Evolutionary conservation across 2,113 vertebrate genomes (phyloP).

Genomic region (Oreochromis niloticus): DNA sequence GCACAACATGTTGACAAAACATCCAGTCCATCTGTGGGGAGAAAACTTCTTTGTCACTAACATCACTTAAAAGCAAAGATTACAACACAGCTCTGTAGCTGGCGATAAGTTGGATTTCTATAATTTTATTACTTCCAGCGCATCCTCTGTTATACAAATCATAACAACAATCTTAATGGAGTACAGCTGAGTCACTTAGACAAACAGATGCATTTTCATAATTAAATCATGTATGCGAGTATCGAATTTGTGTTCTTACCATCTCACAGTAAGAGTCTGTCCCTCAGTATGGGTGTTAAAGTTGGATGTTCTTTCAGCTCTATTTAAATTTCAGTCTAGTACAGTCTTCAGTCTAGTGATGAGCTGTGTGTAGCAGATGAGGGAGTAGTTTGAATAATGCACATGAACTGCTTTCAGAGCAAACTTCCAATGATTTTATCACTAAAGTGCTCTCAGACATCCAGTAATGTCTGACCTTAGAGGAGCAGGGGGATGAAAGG

Average conservation of each 20-base stretch:
- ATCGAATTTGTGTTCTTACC: background rate
- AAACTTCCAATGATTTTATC: conserved; percentile 33
- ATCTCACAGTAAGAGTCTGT: background rate
- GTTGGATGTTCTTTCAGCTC: background rate
- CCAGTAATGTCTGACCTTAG: conserved; percentile 15
- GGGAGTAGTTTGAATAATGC: conserved; percentile 22
- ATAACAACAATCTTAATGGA: background rate
- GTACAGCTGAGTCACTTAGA: background rate
- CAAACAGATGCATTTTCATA: background rate
- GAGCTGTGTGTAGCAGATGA: background rate
- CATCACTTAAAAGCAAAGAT: background rate
- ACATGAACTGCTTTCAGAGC: conserved; percentile 10
- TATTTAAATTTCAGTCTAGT: background rate
- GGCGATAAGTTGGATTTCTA: background rate
- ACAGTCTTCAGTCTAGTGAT: background rate
- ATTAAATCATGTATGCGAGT: background rate
- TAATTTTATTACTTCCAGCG: background rate
- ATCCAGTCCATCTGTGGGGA: background rate
- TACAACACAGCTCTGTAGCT: background rate
- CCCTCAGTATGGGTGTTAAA: background rate
- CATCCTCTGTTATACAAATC: background rate
- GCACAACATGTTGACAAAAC: background rate
- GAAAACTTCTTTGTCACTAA: background rate
- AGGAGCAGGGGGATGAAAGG: conserved; percentile 9
- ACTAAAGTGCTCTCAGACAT: conserved; percentile 52